These are phyloP conservation scores for Podarcis raffonei DNA, from an alignment of 2,113 vertebrate species.

Conservation along the genomic window DNA sequence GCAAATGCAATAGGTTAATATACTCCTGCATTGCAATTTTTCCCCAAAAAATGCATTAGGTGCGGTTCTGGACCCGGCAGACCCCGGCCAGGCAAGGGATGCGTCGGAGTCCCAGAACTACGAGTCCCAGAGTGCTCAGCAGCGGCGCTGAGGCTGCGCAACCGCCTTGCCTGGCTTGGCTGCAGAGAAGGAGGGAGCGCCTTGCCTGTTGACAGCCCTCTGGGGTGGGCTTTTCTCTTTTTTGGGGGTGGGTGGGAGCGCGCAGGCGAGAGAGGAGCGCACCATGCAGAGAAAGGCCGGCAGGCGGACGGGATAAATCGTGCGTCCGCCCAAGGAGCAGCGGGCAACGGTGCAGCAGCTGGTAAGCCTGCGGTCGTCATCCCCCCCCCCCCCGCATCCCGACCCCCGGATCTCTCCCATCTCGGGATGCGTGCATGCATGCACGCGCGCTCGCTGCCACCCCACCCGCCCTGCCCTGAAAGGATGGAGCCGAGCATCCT, in stretches of 20 bases:
- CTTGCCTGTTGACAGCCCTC: constrained; percentile 24
- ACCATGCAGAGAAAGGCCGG: neutral
- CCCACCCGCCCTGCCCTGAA: neutral
- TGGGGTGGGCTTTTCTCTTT: neutral
- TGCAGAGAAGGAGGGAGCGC: neutral
- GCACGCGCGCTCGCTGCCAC: too few relatives aligned
- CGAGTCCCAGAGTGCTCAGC: constrained; percentile 29
- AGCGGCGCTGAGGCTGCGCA: constrained; percentile 5
- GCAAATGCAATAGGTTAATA: too few relatives aligned
- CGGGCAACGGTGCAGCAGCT: neutral
- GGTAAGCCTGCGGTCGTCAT: neutral
- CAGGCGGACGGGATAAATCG: neutral
- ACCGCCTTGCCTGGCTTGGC: neutral
- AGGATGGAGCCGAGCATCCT: neutral
- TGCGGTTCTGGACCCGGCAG: neutral
- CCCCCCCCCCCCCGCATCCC: neutral
- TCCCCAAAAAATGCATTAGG: too few relatives aligned
- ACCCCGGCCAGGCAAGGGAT: neutral
- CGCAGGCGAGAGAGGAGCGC: too few relatives aligned
- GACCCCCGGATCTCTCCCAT: too few relatives aligned
- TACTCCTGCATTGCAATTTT: too few relatives aligned
- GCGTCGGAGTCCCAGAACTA: constrained; percentile 1
- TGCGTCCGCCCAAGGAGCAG: too few relatives aligned
- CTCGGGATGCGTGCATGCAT: neutral
- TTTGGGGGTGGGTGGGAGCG: neutral